Evolutionary conservation across 2,888 invertebrate genomes (phyloP).

Genomic region (Seira ritae): DNA sequence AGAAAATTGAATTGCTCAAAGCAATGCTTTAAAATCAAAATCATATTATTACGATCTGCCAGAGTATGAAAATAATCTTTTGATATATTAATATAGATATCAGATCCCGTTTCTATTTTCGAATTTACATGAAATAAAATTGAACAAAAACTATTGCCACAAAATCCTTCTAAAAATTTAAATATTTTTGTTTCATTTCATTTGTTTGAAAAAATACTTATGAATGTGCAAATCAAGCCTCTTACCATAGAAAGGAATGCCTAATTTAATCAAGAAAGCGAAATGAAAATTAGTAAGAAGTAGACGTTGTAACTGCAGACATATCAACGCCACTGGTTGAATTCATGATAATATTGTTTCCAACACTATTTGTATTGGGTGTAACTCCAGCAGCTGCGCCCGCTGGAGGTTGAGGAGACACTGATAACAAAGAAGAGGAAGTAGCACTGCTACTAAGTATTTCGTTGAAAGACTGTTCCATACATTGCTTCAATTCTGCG

Average conservation of each 20-base stretch:
- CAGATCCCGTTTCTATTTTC: too few species aligned
- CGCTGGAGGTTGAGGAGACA: neutral
- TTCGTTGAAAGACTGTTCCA: constrained; percentile 94
- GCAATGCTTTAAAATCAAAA: too few species aligned
- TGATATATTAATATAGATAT: too few species aligned
- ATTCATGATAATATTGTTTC: neutral
- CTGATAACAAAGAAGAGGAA: constrained; percentile 1
- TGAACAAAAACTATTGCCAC: too few species aligned
- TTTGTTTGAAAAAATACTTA: too few species aligned
- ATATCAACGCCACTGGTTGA: neutral
- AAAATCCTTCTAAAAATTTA: too few species aligned
- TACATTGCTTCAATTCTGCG: constrained; percentile 95
- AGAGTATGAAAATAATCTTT: too few species aligned
- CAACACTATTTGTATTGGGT: constrained; percentile 17
- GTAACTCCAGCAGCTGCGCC: neutral
- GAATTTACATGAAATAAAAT: too few species aligned
- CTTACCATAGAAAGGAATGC: neutral
- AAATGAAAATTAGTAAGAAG: neutral
- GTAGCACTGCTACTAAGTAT: constrained; percentile 77
- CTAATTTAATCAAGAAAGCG: neutral
- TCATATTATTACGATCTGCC: too few species aligned
- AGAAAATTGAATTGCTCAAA: too few species aligned
- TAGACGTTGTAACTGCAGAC: neutral
- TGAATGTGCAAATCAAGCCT: neutral
- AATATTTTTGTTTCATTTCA: too few species aligned